These are phyloP conservation scores for Drosophila demipolita DNA, from an alignment of 2,888 invertebrate genomes.

Conservation along the genomic window DNA sequence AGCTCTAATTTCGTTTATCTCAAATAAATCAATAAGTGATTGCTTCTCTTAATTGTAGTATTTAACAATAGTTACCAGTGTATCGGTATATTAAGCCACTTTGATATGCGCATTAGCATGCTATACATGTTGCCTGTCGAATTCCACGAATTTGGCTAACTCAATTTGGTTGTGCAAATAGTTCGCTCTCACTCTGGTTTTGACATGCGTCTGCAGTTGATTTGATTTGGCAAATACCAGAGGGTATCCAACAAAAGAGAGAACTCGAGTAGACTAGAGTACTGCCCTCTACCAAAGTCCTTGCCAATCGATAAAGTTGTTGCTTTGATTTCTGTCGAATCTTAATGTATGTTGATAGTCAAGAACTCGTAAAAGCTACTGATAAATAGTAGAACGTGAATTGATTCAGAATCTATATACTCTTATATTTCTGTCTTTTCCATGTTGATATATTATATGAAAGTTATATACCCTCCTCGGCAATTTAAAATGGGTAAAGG, in stretches of 20 bases:
- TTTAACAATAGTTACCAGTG: no score
- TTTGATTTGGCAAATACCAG: constrained; percentile 2
- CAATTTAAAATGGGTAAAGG: neutral
- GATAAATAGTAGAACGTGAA: neutral
- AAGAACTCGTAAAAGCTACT: neutral
- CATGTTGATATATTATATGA: neutral
- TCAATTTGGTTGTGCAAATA: constrained; percentile 23
- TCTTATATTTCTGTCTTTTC: neutral
- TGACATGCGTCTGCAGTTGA: neutral
- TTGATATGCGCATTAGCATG: no score
- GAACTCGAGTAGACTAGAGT: neutral
- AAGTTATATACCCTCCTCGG: neutral
- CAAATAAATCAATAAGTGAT: no score
- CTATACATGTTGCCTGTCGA: no score
- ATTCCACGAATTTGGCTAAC: constrained; percentile 19
- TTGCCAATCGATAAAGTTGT: neutral
- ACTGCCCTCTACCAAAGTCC: neutral
- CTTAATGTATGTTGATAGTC: neutral
- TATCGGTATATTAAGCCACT: no score
- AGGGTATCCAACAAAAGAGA: no score
- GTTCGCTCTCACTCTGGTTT: constrained; percentile 49
- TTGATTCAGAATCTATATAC: neutral
- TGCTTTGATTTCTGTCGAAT: neutral
- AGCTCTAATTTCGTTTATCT: no score
- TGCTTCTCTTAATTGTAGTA: no score